Percentiles rank a stretch among this genome's conserved stretches.
Conservation (phyloP, 2,797 vertebrate species). For the Sarcoramphus papa region DNA sequence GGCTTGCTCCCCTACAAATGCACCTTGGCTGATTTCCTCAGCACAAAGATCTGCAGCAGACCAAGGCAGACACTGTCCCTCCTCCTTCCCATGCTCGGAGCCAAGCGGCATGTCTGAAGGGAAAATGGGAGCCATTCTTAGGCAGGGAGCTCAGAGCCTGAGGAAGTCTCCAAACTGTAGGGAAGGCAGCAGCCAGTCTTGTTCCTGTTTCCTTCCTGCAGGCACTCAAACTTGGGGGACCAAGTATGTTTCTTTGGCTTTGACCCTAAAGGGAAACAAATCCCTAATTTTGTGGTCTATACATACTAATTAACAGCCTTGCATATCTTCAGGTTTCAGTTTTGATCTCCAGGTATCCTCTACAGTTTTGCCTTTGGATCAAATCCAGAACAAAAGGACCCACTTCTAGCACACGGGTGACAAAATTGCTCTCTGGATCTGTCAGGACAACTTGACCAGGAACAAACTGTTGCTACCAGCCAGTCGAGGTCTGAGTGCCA, state of each 20-base stretch:
- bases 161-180: not conserved
- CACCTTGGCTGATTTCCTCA: not conserved
- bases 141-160: not conserved
- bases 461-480: not conserved
- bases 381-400: not conserved
- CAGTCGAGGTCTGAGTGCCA: not conserved
- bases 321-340: not conserved
- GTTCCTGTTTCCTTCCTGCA: not conserved
- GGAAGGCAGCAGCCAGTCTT: not conserved
- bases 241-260: not conserved
- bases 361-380: not conserved
- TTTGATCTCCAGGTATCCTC: not conserved
- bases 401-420: not conserved
- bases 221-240: not conserved
- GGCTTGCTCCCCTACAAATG: not conserved
- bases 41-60: not conserved
- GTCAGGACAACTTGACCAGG: not conserved
- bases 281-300: not conserved
- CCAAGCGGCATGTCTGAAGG: not conserved
- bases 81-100: not conserved
- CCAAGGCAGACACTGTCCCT: not conserved
- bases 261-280: not conserved
- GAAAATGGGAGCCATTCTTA: not conserved
- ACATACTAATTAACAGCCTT: not conserved
- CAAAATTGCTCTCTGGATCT: not conserved